phyloP scores from a whole-genome alignment of 1,140 invertebrate species.

The Acyrthosiphon pisum region DNA sequence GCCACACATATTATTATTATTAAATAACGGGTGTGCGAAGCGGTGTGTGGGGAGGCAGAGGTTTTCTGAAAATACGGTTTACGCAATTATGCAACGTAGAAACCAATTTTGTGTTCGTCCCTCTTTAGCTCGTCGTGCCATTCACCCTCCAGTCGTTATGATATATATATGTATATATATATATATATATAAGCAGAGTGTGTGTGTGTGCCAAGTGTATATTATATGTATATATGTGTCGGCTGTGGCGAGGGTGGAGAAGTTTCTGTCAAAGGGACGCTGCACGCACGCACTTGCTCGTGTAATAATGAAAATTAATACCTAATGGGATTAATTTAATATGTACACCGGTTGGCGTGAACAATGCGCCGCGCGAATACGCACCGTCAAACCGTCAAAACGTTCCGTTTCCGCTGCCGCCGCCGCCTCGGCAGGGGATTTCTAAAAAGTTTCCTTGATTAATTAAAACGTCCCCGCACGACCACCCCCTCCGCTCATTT shows the following conservation, averaged over 20 bases:
- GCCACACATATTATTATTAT: slow-evolving; percentile 11
- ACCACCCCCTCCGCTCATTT: background rate
- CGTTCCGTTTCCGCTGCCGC: slow-evolving; percentile 27
- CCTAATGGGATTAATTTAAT: slow-evolving; percentile 57
- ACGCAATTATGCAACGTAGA: slow-evolving; percentile 47
- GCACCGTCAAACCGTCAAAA: slow-evolving; percentile 47
- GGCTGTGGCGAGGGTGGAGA: background rate
- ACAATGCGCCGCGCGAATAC: slow-evolving; percentile 43
- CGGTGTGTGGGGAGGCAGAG: background rate
- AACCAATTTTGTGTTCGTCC: slow-evolving; percentile 46
- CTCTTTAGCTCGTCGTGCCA: background rate
- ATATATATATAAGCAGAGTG: too few species aligned
- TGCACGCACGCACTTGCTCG: slow-evolving; percentile 39
- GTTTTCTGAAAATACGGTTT: slow-evolving; percentile 48
- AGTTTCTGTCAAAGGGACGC: slow-evolving; percentile 49
- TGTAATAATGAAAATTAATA: slow-evolving; percentile 57
- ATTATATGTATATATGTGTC: background rate
- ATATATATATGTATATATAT: background rate
- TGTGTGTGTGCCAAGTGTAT: background rate
- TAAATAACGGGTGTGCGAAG: background rate
- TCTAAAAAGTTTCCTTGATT: slow-evolving; percentile 56
- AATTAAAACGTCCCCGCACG: slow-evolving; percentile 38
- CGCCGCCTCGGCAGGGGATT: background rate
- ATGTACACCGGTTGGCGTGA: slow-evolving; percentile 45
- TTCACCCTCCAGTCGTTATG: background rate